These are phyloP conservation scores for Macrostomum lignano DNA, from an alignment of 1,140 invertebrate species.

Conservation along the genomic window DNA sequence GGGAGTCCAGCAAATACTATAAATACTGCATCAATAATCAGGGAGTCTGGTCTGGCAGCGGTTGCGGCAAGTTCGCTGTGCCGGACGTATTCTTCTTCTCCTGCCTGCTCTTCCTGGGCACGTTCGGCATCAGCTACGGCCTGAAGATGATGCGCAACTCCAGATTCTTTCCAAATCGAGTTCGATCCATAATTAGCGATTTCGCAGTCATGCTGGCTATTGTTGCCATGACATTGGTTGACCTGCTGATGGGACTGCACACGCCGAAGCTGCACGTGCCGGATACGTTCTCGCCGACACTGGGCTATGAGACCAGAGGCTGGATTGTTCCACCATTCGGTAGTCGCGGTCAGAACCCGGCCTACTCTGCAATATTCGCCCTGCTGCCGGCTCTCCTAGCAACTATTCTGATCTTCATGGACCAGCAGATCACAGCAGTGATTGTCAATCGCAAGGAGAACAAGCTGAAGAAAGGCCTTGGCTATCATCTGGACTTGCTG, in stretches of 20 bases:
- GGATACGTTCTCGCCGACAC: slow-evolving; percentile 8
- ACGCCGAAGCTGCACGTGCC: slow-evolving; percentile 29
- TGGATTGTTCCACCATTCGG: slow-evolving; percentile 4
- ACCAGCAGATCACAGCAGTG: slow-evolving; percentile 27
- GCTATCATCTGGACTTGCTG: slow-evolving; percentile 84
- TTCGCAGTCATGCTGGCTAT: slow-evolving; percentile 31
- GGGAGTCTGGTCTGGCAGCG: slow-evolving; percentile 8
- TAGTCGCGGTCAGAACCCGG: slow-evolving; percentile 2
- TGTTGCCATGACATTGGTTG: slow-evolving; percentile 19
- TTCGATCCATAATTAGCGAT: slow-evolving; percentile 24
- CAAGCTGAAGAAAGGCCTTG: slow-evolving; percentile 39
- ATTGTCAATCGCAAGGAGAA: slow-evolving; percentile 30
- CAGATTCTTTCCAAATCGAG: slow-evolving; percentile 49
- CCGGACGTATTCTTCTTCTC: slow-evolving; percentile 90
- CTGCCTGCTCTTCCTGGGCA: slow-evolving; percentile 63
- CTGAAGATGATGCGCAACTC: slow-evolving; percentile 75
- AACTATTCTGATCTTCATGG: slow-evolving; percentile 26
- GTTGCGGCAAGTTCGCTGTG: slow-evolving; percentile 31
- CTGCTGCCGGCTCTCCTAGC: slow-evolving; percentile 11
- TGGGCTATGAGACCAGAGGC: slow-evolving; percentile 36
- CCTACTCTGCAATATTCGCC: slow-evolving; percentile 1
- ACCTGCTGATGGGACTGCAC: slow-evolving; percentile 15
- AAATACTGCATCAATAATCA: slow-evolving; percentile 7
- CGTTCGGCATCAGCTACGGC: slow-evolving; percentile 56
- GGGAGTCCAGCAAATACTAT: slow-evolving; percentile 1